Evolutionary conservation across 2,888 invertebrate species (phyloP), one percentile per base, ranked within the genome.

Genomic region (Dicranocentrus wangi): DNA sequence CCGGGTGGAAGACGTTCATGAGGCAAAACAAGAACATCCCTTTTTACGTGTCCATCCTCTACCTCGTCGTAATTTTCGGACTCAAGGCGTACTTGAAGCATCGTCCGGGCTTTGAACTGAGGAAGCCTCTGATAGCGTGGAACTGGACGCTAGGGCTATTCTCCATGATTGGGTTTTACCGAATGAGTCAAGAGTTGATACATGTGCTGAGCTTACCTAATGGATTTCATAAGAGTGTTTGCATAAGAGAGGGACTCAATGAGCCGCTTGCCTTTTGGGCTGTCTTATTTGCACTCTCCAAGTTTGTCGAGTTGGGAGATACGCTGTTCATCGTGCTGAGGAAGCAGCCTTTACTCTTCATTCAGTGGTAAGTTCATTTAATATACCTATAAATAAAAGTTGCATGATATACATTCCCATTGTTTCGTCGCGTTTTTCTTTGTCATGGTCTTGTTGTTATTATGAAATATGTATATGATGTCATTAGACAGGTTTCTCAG

Each of bases 81-180:
- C 96, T 96, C 61, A 96, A 96, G 89, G 93, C 94, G 88, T 94
- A 94, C 88, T 99, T 99, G 99, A 94, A 95, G 89, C 93, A 93
- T 88, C 92, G 98, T 87, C 94, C 94, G 83, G 93, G 95, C 90
- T 98, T 95, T 89, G 95, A 96, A 88, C 91, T 99, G 69, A 92
- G 96, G 84, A 93, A 94, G 23, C 93, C 94, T 23, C 91, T 99
- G 77, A 93, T 94, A 86, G 89, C 95, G 85, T 99, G 99, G 99
- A 99, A 98, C 90, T 93, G 94, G 82, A 90, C 93, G 80, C 90
- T 99, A 87, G 98, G 98, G 17, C 91, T 63, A 17, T 82, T 82
- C 47, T 78, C 78, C 27, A 79, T 79, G 42, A 13, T 71, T 23
- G 82, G 78, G 0, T 78, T 78, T 58, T 73, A 63, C 19, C 72